A percentile compares a stretch with the other conserved stretches of the same genome.
Evolutionary conservation across 2,113 vertebrate genomes (phyloP).

Genomic region (Galemys pyrenaicus): DNA sequence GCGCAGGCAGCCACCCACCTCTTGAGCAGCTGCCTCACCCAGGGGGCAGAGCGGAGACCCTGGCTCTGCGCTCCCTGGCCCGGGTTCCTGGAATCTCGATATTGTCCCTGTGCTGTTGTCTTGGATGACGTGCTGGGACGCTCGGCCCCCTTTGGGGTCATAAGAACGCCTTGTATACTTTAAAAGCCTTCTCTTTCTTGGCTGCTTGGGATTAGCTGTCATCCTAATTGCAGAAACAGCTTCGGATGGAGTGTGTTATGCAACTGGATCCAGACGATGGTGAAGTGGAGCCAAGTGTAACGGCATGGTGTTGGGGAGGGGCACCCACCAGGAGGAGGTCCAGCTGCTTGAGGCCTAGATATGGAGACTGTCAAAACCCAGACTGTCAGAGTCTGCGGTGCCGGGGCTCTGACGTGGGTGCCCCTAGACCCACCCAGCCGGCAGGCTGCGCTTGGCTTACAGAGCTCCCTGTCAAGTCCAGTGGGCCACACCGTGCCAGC

Average conservation of each 20-base stretch:
- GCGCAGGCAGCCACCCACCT: background rate
- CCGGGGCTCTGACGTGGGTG: background rate
- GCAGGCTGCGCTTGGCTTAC: background rate
- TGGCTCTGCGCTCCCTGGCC: background rate
- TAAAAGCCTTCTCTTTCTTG: slow-evolving; percentile 63
- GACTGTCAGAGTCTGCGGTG: background rate
- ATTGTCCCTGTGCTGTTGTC: background rate
- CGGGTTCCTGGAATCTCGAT: background rate
- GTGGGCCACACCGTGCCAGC: background rate
- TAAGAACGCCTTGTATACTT: slow-evolving; percentile 61
- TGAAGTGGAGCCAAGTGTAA: slow-evolving; percentile 53
- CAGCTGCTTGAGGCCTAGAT: slow-evolving; percentile 49
- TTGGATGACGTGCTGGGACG: background rate
- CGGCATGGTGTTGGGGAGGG: background rate
- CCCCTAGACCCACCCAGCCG: background rate
- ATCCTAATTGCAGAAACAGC: slow-evolving; percentile 77
- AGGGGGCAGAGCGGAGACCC: background rate
- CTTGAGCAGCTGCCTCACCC: background rate
- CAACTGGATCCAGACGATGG: slow-evolving; percentile 58
- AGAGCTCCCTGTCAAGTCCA: background rate
- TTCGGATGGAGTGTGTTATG: slow-evolving; percentile 54
- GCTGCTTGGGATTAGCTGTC: slow-evolving; percentile 71
- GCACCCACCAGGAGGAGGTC: slow-evolving; percentile 6
- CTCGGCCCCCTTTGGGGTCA: slow-evolving; percentile 50
- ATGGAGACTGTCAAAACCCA: background rate